A percentile compares a stretch with the other conserved stretches of the same genome.
These are phyloP conservation scores for Drosophila nasuta DNA, from an alignment of 1,140 invertebrate species.

Conservation along the genomic window DNA sequence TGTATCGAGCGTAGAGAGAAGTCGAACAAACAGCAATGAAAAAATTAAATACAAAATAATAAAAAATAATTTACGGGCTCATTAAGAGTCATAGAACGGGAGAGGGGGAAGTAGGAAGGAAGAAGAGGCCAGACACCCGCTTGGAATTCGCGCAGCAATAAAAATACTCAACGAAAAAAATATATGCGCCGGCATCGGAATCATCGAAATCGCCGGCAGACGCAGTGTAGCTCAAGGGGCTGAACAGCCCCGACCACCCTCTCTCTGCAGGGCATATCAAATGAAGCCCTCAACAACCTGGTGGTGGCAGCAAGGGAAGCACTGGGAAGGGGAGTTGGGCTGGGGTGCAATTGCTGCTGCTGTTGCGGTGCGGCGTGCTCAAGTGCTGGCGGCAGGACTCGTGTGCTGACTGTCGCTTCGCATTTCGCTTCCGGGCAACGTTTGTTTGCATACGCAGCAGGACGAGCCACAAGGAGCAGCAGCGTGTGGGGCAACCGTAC, in stretches of 20 bases:
- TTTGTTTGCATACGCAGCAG: constrained; percentile 80
- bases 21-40: constrained; percentile 65
- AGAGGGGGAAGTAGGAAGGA: background rate
- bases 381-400: constrained; percentile 64
- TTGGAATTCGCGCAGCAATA: constrained; percentile 66
- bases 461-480: constrained; percentile 53
- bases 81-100: constrained; percentile 57
- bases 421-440: constrained; percentile 72
- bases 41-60: constrained; percentile 83
- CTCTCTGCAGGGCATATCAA: constrained; percentile 50
- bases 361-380: constrained; percentile 60
- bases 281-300: constrained; percentile 76
- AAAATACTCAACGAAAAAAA: constrained; percentile 41
- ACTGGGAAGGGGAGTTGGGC: constrained; percentile 8
- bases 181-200: constrained; percentile 37
- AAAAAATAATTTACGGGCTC: constrained; percentile 82
- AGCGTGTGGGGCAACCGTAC: background rate
- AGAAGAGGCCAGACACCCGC: constrained; percentile 42
- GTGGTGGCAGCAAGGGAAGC: constrained; percentile 26
- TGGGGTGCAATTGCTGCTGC: constrained; percentile 10
- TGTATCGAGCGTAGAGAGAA: constrained; percentile 18
- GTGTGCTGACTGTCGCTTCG: constrained; percentile 46
- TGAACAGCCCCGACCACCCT: constrained; percentile 18
- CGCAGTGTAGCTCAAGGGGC: constrained; percentile 39
- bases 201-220: constrained; percentile 50